These are phyloP conservation scores for Microplitis demolitor DNA, from an alignment of 1,140 invertebrate species.

Conservation along the genomic window DNA sequence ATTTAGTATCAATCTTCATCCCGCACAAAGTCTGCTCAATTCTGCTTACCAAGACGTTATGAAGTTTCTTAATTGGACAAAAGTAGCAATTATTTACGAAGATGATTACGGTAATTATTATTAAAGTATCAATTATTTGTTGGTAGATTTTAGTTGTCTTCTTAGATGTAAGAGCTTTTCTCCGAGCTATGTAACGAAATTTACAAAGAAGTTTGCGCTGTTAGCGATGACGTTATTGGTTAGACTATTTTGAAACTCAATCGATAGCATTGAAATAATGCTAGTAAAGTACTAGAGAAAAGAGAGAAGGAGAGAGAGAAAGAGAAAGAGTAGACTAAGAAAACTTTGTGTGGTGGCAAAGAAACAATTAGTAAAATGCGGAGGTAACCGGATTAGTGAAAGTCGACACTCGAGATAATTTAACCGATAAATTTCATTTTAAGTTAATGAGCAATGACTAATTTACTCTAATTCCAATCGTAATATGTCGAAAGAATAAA, in stretches of 20 bases:
- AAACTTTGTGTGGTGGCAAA: constrained; percentile 3
- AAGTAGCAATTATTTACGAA: constrained; percentile 75
- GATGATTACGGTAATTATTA: constrained; percentile 69
- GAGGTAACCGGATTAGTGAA: background rate
- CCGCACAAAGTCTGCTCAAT: constrained; percentile 70
- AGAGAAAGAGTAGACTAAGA: background rate
- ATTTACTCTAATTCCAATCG: background rate
- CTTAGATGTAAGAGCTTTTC: too few relatives aligned
- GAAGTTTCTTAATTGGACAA: constrained; percentile 73
- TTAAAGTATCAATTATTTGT: too few relatives aligned
- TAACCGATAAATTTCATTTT: constrained; percentile 20
- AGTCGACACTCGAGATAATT: constrained; percentile 6
- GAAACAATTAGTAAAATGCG: constrained; percentile 25
- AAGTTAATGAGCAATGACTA: background rate
- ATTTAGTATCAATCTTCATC: constrained; percentile 75
- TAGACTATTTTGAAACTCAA: background rate
- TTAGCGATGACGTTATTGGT: too few relatives aligned
- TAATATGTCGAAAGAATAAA: background rate
- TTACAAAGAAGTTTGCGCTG: too few relatives aligned
- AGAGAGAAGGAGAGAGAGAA: background rate
- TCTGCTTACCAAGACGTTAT: constrained; percentile 71
- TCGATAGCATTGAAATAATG: constrained; percentile 16
- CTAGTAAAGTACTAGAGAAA: background rate
- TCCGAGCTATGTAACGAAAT: too few relatives aligned
- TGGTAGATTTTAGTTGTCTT: background rate